phyloP scores from a whole-genome alignment of 1,140 invertebrate genomes.

The Pachyrhynchus sulphureomaculatus region DNA sequence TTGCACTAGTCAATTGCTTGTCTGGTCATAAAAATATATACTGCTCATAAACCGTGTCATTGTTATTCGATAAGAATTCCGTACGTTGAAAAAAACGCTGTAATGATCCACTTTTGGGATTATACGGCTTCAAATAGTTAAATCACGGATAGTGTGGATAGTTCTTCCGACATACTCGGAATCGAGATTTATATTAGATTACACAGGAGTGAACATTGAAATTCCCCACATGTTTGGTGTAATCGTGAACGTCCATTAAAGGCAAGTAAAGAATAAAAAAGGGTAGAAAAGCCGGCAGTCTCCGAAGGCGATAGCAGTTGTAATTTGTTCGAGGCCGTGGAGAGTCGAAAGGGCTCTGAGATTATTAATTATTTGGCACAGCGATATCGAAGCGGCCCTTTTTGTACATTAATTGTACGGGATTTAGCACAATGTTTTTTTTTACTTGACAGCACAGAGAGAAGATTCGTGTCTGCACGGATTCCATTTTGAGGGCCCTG shows the following conservation, averaged over 20 bases:
- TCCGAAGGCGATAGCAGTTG: conserved; percentile 5
- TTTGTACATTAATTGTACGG: too few relatives aligned
- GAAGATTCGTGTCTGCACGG: too few relatives aligned
- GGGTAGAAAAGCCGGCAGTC: conserved; percentile 5
- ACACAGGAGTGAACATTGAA: conserved; percentile 3
- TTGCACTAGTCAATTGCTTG: too few relatives aligned
- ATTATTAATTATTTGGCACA: conserved; percentile 6
- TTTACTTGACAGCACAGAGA: too few relatives aligned
- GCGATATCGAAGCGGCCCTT: not conserved
- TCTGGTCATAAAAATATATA: too few relatives aligned
- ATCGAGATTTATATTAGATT: conserved; percentile 2
- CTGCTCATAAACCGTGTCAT: too few relatives aligned
- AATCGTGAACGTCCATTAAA: conserved; percentile 14
- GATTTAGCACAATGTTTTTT: too few relatives aligned
- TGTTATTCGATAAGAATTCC: too few relatives aligned
- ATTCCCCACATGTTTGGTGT: conserved; percentile 14
- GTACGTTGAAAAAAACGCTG: too few relatives aligned
- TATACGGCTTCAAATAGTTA: too few relatives aligned
- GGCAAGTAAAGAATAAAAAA: not conserved
- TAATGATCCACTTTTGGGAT: too few relatives aligned
- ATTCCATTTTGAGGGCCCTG: too few relatives aligned
- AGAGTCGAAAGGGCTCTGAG: not conserved
- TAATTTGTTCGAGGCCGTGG: conserved; percentile 1
- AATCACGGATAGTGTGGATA: not conserved
- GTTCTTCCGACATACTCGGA: not conserved